Evolutionary conservation across 64 coral and sea anemone species (phyloP), one percentile per base, ranked within the genome.

Genomic region (Pocillopora verrucosa): DNA sequence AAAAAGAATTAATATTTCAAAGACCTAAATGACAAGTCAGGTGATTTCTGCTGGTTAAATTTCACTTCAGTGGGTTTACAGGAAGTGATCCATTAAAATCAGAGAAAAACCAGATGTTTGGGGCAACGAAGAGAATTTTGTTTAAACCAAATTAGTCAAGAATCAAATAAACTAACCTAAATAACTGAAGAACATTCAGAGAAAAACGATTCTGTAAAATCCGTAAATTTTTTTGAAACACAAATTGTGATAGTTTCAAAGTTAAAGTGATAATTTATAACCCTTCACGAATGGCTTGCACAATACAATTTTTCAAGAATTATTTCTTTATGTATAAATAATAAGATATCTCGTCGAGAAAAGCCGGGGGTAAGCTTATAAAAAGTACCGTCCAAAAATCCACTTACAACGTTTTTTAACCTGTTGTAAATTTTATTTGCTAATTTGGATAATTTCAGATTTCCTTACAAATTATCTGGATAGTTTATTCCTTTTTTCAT

Each of bases 1-100:
- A 72, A 89, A 20, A 59, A 30, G 15, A 37, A 89, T 68, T 79
- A 89, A 89, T 74, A 65, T 74, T 65, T 61, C 16, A 79, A 34
- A 65, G 34, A 26, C 15, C 70, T 5, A 22, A 34, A 15, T 11
- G 45, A 74, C 6, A 10, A 68, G 35, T 15, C 37, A 78, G 37
- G 34, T 68, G 35, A 89, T 13, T 2, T 36, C 16, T 58, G 13
- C 56, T 87, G 30, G n/a, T 30, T 36, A 22, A 5, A 70, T 22
- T 87, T 75, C 38, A 75, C 36, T 60, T 73, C 24, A 34, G 3
- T 67, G 63, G 12, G 11, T 24, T 13, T 22, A 24, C 9, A 24
- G n/a, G 67, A 22, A 70, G n/a, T 24, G 4, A 77, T 22, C 1
- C 16, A 56, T 38, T 77, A 68, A 38, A 72, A 69, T 30, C 34